phyloP scores from a whole-genome alignment of 1,140 invertebrate genomes.

The Brachionus rotundiformis region DNA sequence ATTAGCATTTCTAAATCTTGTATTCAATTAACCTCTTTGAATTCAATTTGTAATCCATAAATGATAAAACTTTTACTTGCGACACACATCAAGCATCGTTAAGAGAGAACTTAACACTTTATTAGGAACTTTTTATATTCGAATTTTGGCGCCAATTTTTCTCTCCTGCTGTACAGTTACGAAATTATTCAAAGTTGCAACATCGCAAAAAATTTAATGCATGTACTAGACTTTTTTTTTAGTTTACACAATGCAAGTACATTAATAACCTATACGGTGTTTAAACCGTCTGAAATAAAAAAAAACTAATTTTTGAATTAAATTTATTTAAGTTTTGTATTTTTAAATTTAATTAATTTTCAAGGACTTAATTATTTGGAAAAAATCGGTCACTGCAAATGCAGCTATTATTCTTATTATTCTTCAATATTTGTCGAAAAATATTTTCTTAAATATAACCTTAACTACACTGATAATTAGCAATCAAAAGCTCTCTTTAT shows the following conservation, averaged over 20 bases:
- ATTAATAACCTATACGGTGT: too few relatives aligned
- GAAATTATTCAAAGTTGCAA: too few relatives aligned
- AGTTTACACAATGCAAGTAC: too few relatives aligned
- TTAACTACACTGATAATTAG: conserved; percentile 16
- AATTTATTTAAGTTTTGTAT: not conserved
- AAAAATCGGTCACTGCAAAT: not conserved
- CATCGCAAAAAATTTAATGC: too few relatives aligned
- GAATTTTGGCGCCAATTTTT: too few relatives aligned
- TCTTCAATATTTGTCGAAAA: not conserved
- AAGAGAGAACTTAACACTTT: too few relatives aligned
- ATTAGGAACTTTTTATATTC: too few relatives aligned
- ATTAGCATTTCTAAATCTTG: not conserved
- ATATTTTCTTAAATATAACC: not conserved
- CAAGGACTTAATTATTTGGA: not conserved
- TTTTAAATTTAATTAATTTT: not conserved
- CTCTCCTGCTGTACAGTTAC: too few relatives aligned
- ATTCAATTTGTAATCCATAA: conserved; percentile 3
- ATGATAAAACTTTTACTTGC: not conserved
- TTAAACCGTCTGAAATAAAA: too few relatives aligned
- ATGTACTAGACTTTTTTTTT: too few relatives aligned
- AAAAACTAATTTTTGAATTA: too few relatives aligned
- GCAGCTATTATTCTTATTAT: not conserved
- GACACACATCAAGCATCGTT: too few relatives aligned
- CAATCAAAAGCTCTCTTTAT: not conserved
- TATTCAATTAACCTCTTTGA: conserved; percentile 4